Evolutionary conservation across 2,113 vertebrate species (phyloP), one percentile per base, ranked within the genome.

Genomic region (Theristicus caerulescens): DNA sequence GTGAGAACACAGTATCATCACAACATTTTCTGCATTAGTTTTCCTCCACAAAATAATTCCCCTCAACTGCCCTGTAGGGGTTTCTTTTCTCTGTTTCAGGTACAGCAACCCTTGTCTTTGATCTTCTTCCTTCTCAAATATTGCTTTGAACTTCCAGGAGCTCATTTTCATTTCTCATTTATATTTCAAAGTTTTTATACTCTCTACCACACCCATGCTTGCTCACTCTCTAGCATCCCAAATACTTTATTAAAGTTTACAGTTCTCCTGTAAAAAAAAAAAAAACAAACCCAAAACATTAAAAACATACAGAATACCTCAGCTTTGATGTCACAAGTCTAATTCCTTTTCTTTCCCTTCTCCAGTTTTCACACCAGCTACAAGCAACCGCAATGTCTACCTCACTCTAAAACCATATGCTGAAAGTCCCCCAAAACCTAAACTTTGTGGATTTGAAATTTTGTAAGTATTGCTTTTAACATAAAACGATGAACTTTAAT

Each of bases 301-400:
- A 79, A 86, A 83, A 61, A 7, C 27, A 36, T 18, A 42, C 6
- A 61, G 26, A 91, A 66, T 44, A 70, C 11, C 27, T 62, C 62
- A 70, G 9, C 11, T 25, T 83, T 66, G 49, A 49, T 62, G 40
- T 54, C 51, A 73, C 0, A 0, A 34, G 6, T 49, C 65, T 40
- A 67, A 54, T 58, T 76, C 42, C 18, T 90, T 70, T 42, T 40
- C 34, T 38, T 78, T 64, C 31, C 32, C 17, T 10, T 76, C 58
- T 69, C 16, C 31, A 49, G 7, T 59, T 54, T 73, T 73, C 27
- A 57, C 27, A 65, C 9, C 20, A 52, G 27, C 10, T 64, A 38
- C 21, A 73, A 82, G 38, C 71, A 78, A 49, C 13, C 25, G 54
- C 24, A 54, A 42, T 38, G 16, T 13, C 34, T 34, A 34, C 47